A percentile compares a stretch with the other conserved stretches of the same genome.
Evolutionary conservation across 2,888 invertebrate genomes (phyloP).

Genomic region (Cataglyphis altisquamis): DNA sequence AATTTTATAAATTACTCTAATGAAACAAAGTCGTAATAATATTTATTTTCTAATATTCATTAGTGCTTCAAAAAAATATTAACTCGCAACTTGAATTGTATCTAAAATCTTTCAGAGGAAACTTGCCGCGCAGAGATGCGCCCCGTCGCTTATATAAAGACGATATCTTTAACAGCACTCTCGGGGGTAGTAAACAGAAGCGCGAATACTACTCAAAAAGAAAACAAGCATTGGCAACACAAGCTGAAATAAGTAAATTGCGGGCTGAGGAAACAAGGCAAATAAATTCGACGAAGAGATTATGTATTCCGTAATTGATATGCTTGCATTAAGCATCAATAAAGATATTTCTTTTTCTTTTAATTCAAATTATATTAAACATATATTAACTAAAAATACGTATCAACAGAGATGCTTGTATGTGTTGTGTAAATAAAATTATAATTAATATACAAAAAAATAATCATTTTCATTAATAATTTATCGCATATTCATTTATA

Average conservation of each 20-base stretch:
- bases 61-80: constrained; percentile 25
- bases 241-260: constrained; percentile 4
- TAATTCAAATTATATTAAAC: background rate
- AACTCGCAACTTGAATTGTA: constrained; percentile 12
- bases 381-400: background rate
- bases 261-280: background rate
- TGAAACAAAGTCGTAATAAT: background rate
- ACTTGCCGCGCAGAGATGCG: constrained; percentile 59
- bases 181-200: constrained; percentile 48
- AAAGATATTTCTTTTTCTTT: background rate
- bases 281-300: constrained; percentile 15
- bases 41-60: constrained; percentile 6
- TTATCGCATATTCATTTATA: no score
- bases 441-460: background rate
- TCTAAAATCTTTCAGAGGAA: constrained; percentile 14
- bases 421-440: background rate
- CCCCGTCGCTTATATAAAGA: constrained; percentile 50
- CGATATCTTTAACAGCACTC: constrained; percentile 66
- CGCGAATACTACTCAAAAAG: constrained; percentile 16
- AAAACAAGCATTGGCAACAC: constrained; percentile 4
- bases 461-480: background rate
- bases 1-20: background rate
- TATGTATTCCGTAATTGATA: constrained; percentile 12
- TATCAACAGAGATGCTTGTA: background rate
- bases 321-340: background rate